Conservation (phyloP, 2,888 invertebrate species). For the Scaptomyza parva region DNA sequence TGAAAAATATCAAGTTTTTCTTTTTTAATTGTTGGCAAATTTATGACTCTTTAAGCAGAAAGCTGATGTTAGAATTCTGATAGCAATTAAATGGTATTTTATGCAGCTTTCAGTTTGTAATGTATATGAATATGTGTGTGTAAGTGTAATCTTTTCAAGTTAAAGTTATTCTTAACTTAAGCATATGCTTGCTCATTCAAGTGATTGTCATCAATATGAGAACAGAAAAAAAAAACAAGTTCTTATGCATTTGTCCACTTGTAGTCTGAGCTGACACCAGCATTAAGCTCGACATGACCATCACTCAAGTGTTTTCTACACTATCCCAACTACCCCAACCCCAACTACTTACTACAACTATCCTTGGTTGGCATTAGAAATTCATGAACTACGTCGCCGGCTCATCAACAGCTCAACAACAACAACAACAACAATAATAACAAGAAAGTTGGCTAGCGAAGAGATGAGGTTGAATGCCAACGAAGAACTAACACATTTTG, state of each 20-base stretch:
- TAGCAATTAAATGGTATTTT: not conserved
- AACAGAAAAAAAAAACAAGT: not conserved
- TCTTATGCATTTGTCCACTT: constrained; percentile 31
- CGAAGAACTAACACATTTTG: constrained; percentile 29
- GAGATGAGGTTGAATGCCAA: constrained; percentile 1
- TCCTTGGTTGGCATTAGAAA: constrained; percentile 45
- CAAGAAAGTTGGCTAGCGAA: constrained; percentile 21
- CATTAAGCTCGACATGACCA: constrained; percentile 11
- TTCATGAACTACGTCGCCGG: constrained; percentile 52
- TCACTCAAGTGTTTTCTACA: constrained; percentile 5
- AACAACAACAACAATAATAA: not conserved
- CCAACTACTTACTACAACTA: not conserved
- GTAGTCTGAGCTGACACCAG: constrained; percentile 15
- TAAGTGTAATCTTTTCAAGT: too few relatives aligned
- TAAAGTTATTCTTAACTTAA: not conserved
- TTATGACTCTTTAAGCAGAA: not conserved
- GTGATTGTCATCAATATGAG: constrained; percentile 3
- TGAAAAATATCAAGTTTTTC: constrained; percentile 1
- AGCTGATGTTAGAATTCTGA: not conserved
- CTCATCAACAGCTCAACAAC: constrained; percentile 48
- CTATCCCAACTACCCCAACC: not conserved
- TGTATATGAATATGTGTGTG: not conserved
- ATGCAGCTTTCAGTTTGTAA: not conserved
- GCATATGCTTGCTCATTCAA: constrained; percentile 1
- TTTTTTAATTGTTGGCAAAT: not conserved